Evolutionary conservation across 2,113 vertebrate genomes (phyloP), one percentile per base, ranked within the genome.

Genomic region (Opisthocomus hoazin): DNA sequence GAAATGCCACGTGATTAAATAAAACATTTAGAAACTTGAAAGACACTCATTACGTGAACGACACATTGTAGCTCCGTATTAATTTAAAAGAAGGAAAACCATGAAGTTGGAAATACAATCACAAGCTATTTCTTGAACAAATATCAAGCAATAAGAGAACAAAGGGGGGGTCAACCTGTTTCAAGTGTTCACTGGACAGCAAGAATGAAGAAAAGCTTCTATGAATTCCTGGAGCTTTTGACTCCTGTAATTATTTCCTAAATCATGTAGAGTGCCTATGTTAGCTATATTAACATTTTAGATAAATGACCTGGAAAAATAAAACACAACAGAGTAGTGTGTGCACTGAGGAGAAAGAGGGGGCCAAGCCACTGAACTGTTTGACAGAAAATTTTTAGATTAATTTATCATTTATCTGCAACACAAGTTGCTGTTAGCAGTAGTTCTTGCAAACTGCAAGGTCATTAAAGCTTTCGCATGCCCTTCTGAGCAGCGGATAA

Each of bases 131-230:
- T 91, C 70, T 85, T 73, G 56, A 87, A 74, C 53, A 93, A 92
- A 64, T 74, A 79, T 10, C 60, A 68, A 77, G 37, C 41, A 88
- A 27, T 2, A 65, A 43, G 36, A 53, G 45, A 91, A 73, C 15
- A 58, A 77, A 86, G 50, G 0, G 1, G 1, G 54, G 81, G 51
- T n/a, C 50, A 77, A 51, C 18, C 10, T 0, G 0, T 51, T 93
- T 70, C 54, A 90, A 27, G 37, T 18, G 24, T 57, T 73, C 29
- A 15, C 23, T 58, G 34, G 74, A 53, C n/a, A 91, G 39, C 46
- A 87, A 53, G 32, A 85, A n/a, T 20, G 36, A 90, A 88, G 50
- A 80, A 86, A 66, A 87, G 15, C n/a, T 84, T 60, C 65, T 69
- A 5, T 10, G 29, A 82, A 85, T 82, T 83, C 39, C 60, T 77